Conservation (phyloP, 2,888 invertebrate species). For the Melanargia galathea region DNA sequence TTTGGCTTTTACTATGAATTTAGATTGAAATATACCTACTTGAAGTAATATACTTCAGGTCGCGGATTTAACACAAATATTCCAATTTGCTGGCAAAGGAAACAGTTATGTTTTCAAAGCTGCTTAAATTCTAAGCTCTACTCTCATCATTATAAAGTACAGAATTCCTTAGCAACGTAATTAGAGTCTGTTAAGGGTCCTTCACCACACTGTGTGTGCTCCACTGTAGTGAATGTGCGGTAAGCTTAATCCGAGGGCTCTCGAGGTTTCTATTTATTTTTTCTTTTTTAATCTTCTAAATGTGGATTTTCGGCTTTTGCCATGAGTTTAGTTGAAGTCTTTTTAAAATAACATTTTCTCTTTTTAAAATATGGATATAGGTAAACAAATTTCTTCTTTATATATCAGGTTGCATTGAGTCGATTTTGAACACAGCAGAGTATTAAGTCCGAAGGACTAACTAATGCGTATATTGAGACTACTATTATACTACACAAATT, state of each 20-base stretch:
- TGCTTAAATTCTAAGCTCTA: not conserved
- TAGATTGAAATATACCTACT: too few species aligned
- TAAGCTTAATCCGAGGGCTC: conserved; percentile 29
- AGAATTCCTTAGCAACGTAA: conserved; percentile 17
- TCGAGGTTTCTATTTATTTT: conserved; percentile 36
- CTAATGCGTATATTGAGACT: too few species aligned
- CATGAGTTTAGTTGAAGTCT: not conserved
- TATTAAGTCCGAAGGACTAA: too few species aligned
- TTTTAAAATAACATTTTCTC: too few species aligned
- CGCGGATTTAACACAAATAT: not conserved
- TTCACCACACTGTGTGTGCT: conserved; percentile 30
- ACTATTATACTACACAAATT: too few species aligned
- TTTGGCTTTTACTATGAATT: too few species aligned
- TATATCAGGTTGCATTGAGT: too few species aligned
- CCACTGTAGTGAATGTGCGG: conserved; percentile 29
- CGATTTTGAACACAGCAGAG: too few species aligned
- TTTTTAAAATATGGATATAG: too few species aligned
- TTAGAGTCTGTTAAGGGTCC: conserved; percentile 23
- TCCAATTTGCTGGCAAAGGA: not conserved
- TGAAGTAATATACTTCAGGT: too few species aligned
- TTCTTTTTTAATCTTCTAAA: not conserved
- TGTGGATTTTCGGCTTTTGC: conserved; percentile 2
- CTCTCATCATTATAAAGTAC: not conserved
- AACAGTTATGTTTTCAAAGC: not conserved
- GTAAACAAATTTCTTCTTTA: too few species aligned